Conservation (phyloP, 2,888 invertebrate species). For the Zhengitettix transpicula region DNA sequence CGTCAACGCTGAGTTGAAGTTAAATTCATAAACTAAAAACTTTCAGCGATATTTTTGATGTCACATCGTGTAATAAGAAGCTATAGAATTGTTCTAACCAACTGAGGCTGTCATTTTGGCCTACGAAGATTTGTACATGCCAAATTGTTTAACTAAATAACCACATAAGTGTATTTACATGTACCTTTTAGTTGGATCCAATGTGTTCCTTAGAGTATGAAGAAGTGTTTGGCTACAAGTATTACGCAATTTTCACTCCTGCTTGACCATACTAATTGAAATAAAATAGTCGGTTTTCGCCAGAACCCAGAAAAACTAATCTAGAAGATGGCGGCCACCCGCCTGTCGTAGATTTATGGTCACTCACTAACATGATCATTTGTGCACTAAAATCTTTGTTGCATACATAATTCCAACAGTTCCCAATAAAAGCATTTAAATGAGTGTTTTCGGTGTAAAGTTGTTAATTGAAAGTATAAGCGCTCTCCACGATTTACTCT, state of each 20-base stretch:
- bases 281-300: constrained; percentile 14
- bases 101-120: background rate
- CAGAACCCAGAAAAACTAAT: constrained; percentile 30
- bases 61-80: too few relatives aligned
- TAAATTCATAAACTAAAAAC: too few relatives aligned
- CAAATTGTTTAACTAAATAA: constrained; percentile 5
- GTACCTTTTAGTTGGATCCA: constrained; percentile 12
- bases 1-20: too few relatives aligned
- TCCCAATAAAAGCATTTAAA: background rate
- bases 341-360: constrained; percentile 24
- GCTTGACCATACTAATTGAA: constrained; percentile 10
- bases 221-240: constrained; percentile 6
- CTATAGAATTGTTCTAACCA: too few relatives aligned
- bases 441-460: too few relatives aligned
- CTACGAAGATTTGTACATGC: background rate
- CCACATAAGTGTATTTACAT: constrained; percentile 2
- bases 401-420: background rate
- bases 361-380: constrained; percentile 11
- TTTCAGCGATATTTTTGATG: too few relatives aligned
- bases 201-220: constrained; percentile 5
- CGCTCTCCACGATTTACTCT: background rate
- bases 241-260: constrained; percentile 5
- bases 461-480: background rate
- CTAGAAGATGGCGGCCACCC: constrained; percentile 41
- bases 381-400: background rate